phyloP scores from a whole-genome alignment of 2,113 vertebrate species.

The Triplophysa dalaica region DNA sequence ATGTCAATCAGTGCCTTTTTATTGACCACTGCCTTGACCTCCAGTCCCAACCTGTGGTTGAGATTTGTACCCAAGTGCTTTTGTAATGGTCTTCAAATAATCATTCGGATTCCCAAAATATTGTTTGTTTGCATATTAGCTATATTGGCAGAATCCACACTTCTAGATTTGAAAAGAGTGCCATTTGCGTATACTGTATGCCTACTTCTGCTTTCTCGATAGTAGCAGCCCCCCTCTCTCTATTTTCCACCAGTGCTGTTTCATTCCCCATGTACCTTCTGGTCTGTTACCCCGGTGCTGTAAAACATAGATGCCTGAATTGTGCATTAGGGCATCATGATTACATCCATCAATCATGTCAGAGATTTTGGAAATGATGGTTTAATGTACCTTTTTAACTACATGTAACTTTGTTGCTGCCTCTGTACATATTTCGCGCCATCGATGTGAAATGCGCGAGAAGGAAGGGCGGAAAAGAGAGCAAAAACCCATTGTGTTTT shows the following conservation, averaged over 20 bases:
- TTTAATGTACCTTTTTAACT: conserved; percentile 66
- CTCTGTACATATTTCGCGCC: conserved; percentile 48
- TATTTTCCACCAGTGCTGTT: conserved; percentile 42
- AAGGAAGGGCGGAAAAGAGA: conserved; percentile 64
- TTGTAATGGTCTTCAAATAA: conserved; percentile 48
- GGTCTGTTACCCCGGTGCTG: conserved; percentile 48
- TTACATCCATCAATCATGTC: conserved; percentile 70
- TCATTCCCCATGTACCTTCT: conserved; percentile 46
- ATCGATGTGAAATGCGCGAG: conserved; percentile 51
- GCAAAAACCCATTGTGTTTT: conserved; percentile 84
- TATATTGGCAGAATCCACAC: conserved; percentile 56
- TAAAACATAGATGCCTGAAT: conserved; percentile 53
- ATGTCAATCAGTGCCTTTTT: conserved; percentile 53
- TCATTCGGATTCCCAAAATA: conserved; percentile 38
- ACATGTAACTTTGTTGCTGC: conserved; percentile 61
- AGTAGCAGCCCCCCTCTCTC: neutral
- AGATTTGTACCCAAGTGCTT: conserved; percentile 54
- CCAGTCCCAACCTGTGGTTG: conserved; percentile 49
- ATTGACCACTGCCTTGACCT: conserved; percentile 63
- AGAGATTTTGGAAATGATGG: conserved; percentile 72
- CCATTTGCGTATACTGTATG: conserved; percentile 34
- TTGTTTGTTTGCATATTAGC: conserved; percentile 65
- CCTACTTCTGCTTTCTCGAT: conserved; percentile 48
- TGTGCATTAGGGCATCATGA: conserved; percentile 56
- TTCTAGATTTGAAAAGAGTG: conserved; percentile 37